Base-by-base conservation (phyloP, 2,113 vertebrate species). In the Atlantisia rogersi region DNA sequence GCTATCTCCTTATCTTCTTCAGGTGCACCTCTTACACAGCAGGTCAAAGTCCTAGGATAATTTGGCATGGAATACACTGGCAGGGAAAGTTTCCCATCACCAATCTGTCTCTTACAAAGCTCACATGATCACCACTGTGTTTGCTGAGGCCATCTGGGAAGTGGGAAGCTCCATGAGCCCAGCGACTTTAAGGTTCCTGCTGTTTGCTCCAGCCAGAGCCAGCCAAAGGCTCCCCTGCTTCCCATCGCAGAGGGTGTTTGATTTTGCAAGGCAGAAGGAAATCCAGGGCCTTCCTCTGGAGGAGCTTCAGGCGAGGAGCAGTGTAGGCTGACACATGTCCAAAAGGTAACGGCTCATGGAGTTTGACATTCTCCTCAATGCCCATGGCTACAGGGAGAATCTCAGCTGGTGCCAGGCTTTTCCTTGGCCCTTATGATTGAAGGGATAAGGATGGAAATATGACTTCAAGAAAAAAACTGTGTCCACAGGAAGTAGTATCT, bases 121-220 rank as follows among this genome's bases (percentile, higher is more conserved):
- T 18, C 62, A 4, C 59, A 2, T 4, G 39, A 48, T 77, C 55
- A 24, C 17, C 17, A 21, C 26, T 53, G 42, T 91, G 0, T 92
- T 93, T 94, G 64, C 73, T 44, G 79, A 64, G 62, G 86, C 76
- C 95, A 78, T 13, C 65, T 90, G 83, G 73, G 58, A 84, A 6
- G 39, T 40, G 71, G 79, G 82, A 64, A 86, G 29, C 35, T 73
- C 63, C 6, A 3, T 1, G 44, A 85, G 35, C 35, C 40, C 15
- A 1, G 6, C 3, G 8, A 8, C n/a, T n/a, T 81, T 22, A 16
- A 37, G 37, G 70, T 76, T 90, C 60, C 79, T 86, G 59, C 85
- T 86, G 59, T 11, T 89, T 4, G 2, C 48, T 42, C 39, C 48
- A 52, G 19, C 29, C 35, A 26, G 46, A 71, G 35, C 29, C 4